phyloP scores from a whole-genome alignment of 2,888 invertebrate genomes.

The Athrips mouffetella region DNA sequence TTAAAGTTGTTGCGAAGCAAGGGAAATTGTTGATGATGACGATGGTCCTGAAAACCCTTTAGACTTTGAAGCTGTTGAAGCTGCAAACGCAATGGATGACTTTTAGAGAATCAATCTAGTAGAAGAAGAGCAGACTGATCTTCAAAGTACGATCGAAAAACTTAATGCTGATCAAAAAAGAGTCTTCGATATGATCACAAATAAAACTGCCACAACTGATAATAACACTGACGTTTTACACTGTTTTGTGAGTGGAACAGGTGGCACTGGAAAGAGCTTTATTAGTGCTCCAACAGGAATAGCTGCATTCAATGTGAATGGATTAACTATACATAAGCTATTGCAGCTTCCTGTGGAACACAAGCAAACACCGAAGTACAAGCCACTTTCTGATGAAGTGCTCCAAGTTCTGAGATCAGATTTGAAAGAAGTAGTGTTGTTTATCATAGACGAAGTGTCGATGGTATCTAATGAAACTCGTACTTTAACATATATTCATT shows the following conservation, averaged over 20 bases:
- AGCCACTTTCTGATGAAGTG: conserved; percentile 29
- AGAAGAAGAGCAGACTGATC: conserved; percentile 21
- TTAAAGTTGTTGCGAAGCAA: too few relatives aligned
- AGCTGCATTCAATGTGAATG: conserved; percentile 42
- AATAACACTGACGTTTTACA: conserved; percentile 16
- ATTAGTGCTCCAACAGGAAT: conserved; percentile 33
- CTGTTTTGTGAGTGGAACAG: conserved; percentile 29
- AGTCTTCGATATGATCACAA: conserved; percentile 29
- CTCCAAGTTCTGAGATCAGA: conserved; percentile 28
- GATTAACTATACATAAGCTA: conserved; percentile 36
- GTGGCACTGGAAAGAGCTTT: conserved; percentile 36
- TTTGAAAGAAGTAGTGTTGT: conserved; percentile 29
- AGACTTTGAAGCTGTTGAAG: too few relatives aligned
- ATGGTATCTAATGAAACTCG: conserved; percentile 28
- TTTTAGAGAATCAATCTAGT: conserved; percentile 18
- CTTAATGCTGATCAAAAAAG: conserved; percentile 33
- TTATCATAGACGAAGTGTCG: conserved; percentile 35
- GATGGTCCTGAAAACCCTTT: too few relatives aligned
- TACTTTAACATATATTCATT: conserved; percentile 24
- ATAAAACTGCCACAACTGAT: conserved; percentile 17
- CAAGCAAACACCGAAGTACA: conserved; percentile 33
- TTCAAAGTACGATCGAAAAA: conserved; percentile 24
- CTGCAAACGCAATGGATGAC: conserved; percentile 29
- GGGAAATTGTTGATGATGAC: too few relatives aligned
- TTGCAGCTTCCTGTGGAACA: conserved; percentile 38